phyloP scores from a whole-genome alignment of 2,888 invertebrate genomes.

The Oscheius sp. region DNA sequence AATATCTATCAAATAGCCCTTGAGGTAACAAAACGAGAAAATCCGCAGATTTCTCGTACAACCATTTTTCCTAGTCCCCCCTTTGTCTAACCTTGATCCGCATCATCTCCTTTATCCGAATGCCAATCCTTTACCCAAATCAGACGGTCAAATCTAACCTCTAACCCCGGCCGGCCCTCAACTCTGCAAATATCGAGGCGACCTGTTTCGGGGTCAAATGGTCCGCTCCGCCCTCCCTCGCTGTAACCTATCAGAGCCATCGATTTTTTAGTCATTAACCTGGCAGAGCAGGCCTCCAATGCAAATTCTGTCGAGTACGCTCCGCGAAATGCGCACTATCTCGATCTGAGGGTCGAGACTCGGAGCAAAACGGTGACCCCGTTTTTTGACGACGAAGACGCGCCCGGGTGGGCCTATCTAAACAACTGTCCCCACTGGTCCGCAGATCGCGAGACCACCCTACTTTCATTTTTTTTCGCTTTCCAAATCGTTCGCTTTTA shows the following conservation, averaged over 20 bases:
- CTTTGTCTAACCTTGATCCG: not conserved
- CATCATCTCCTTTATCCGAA: not conserved
- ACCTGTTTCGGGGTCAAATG: slow-evolving; percentile 3
- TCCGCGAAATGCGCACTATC: slow-evolving; percentile 15
- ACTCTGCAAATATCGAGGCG: not conserved
- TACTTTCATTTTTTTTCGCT: not conserved
- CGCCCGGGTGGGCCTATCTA: slow-evolving; percentile 15
- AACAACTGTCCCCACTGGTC: slow-evolving; percentile 16
- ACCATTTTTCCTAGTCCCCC: not conserved
- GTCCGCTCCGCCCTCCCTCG: no score
- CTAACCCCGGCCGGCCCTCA: not conserved
- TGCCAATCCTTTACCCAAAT: no score
- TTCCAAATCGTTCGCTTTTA: not conserved
- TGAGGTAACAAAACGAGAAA: no score
- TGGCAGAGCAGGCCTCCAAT: slow-evolving; percentile 1
- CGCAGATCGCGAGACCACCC: not conserved
- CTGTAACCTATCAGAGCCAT: not conserved
- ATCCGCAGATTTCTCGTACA: not conserved
- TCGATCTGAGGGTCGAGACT: not conserved
- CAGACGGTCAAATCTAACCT: slow-evolving; percentile 16
- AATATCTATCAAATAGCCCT: no score
- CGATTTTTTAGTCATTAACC: slow-evolving; percentile 30
- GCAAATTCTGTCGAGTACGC: slow-evolving; percentile 19
- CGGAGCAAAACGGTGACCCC: slow-evolving; percentile 10
- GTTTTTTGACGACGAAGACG: slow-evolving; percentile 11